Evolutionary conservation across 2,888 invertebrate genomes (phyloP), one percentile per base, ranked within the genome.

Genomic region (Dermolepida albohirtum): DNA sequence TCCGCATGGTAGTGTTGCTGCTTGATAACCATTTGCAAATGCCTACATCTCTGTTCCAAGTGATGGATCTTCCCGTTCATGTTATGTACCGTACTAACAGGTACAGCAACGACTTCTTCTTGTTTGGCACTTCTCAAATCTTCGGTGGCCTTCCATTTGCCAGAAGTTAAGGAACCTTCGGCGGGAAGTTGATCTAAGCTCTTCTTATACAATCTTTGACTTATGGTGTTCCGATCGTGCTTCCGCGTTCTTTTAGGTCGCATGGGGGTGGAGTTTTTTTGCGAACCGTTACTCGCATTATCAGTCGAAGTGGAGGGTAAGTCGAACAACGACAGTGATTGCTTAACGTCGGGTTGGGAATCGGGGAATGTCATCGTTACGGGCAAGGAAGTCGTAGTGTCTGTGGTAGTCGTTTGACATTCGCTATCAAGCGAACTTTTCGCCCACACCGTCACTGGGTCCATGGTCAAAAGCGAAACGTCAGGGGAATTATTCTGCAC

Each of bases 1-100:
- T 89, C 89, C n/a, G 88, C 86, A 74, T 88, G 87, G 64, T 87
- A 86, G 76, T 90, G 89, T 75, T 90, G 89, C 75, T 88, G 88
- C 70, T 88, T 87, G 68, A 90, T 83, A 59, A 87, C 86, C 71
- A 86, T 82, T 78, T 89, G 88, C 70, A 90, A 80, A 80, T 88
- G 88, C 72, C 88, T 85, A 78, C 89, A 88, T 70, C 87, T 86
- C 74, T 89, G 85, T 76, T 90, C 90, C 74, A 90, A 84, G 73
- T 85, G 83, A 68, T 80, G 78, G 55, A 80, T 76, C 66, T 81
- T 75, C 1, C 78, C 78, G 64, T 81, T 80, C 68, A 84, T 73
- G 71, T 78, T 80, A 64, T 82, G 81, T 34, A 81, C 74, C 10
- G 78, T 77, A 69, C 75, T 77, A 51, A 81, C 57, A 17, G 82